These are phyloP conservation scores for Adelphocoris suturalis DNA, from an alignment of 2,888 invertebrate genomes.

Conservation along the genomic window DNA sequence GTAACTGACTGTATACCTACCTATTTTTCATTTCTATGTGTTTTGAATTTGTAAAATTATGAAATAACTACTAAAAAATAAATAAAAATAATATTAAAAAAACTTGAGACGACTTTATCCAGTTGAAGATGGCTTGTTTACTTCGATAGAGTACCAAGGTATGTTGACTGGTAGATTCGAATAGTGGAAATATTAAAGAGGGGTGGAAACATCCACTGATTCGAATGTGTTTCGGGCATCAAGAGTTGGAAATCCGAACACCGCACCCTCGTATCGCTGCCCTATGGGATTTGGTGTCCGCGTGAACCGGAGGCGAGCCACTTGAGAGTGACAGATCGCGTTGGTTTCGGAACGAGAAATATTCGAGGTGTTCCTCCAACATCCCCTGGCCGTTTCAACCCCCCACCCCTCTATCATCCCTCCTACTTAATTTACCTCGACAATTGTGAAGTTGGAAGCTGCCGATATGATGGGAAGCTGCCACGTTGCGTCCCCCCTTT, in stretches of 20 bases:
- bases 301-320: not conserved
- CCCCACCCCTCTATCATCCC: no score
- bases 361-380: not conserved
- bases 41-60: no score
- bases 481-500: not conserved
- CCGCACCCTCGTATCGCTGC: not conserved
- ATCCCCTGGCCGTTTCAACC: not conserved
- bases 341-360: constrained; percentile 10
- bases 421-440: constrained; percentile 16
- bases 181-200: no score
- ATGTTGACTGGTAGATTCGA: no score
- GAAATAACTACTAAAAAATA: no score
- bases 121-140: no score
- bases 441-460: constrained; percentile 4
- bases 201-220: not conserved
- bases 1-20: no score
- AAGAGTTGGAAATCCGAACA: not conserved
- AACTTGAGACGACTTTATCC: no score
- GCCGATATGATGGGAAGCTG: not conserved
- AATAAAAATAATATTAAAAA: no score
- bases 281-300: not conserved
- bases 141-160: no score
- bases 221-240: not conserved
- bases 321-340: not conserved
- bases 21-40: no score